These are phyloP conservation scores for Enhydra lutris DNA, from an alignment of 2,113 vertebrate genomes.

Conservation along the genomic window DNA sequence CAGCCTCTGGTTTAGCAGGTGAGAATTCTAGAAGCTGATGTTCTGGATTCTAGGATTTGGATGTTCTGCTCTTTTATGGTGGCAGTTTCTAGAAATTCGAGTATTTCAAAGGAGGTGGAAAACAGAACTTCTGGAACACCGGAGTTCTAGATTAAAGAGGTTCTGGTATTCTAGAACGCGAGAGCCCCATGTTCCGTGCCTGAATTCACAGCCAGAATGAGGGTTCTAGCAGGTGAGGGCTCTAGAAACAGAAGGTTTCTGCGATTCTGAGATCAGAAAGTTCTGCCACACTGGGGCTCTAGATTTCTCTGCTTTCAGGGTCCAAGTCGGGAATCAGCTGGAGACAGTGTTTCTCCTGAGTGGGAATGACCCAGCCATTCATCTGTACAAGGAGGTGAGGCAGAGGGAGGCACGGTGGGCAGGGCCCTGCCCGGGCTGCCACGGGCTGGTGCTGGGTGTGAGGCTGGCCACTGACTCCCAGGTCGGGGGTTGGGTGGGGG, in stretches of 20 bases:
- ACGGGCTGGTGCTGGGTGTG: neutral
- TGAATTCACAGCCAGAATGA: neutral
- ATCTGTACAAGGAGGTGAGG: constrained; percentile 93
- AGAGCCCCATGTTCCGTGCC: neutral
- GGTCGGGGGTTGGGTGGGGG: no score
- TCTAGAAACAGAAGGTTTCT: neutral
- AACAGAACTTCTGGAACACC: neutral
- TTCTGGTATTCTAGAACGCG: neutral
- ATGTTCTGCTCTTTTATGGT: neutral
- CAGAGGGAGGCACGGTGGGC: fast-evolving
- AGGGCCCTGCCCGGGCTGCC: fast-evolving
- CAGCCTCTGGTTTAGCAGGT: neutral
- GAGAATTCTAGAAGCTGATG: neutral
- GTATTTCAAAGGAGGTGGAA: neutral
- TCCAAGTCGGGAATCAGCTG: constrained; percentile 83
- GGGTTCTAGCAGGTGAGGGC: neutral
- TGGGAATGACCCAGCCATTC: constrained; percentile 91
- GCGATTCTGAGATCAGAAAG: neutral
- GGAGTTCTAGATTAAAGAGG: neutral
- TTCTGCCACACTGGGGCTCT: neutral
- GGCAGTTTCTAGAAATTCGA: neutral
- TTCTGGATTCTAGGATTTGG: neutral
- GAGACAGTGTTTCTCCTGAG: constrained; percentile 94
- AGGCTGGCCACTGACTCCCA: neutral
- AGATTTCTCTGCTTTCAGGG: constrained; percentile 64